Evolutionary conservation across 2,888 invertebrate species (phyloP), one percentile per base, ranked within the genome.

Genomic region (Diploptera punctata): DNA sequence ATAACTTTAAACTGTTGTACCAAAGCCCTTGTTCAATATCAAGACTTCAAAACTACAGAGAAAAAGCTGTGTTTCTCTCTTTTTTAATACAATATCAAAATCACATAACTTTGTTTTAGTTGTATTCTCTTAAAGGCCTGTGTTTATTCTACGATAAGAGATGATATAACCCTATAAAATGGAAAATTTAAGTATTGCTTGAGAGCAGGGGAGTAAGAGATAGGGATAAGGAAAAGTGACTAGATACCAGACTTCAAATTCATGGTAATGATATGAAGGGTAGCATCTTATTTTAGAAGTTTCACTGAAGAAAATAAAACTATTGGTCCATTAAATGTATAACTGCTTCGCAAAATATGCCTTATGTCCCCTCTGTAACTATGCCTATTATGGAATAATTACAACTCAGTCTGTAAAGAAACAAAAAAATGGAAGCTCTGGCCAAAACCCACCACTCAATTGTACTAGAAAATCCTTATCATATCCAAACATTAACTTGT

Each of bases 41-140:
- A 43, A 52, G 44, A 38, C 60, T 43, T 54, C 33, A 60, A 69
- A 69, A 57, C 69, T 69, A 60, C 69, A 69, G 54, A 52, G 29
- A 69, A 60, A 69, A 60, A 67, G n/a, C 29, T 19, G 38, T 38
- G 24, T 38, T 33, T 10, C 33, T 33, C 33, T 33, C 33, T 68
- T 43, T 57, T 57, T 44, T 60, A 26, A 60, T 69, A 43, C 57
- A 31, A 68, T 68, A 69, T 69, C 69, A 69, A 69, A 69, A 69
- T 69, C 69, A 69, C 69, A 69, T 57, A 69, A 54, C 19, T 16
- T 69, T 43, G 16, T 69, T 33, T 38, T 43, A 69, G 26, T 54
- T 57, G 21, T 44, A 33, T 43, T 44, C 13, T 60, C 54, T 54
- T 44, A 52, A 68, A 68, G 57, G 57, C 60, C 10, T 57, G 43